These are phyloP conservation scores for Macaca mulatta DNA, from an alignment of 2,113 vertebrate species.

Conservation along the genomic window DNA sequence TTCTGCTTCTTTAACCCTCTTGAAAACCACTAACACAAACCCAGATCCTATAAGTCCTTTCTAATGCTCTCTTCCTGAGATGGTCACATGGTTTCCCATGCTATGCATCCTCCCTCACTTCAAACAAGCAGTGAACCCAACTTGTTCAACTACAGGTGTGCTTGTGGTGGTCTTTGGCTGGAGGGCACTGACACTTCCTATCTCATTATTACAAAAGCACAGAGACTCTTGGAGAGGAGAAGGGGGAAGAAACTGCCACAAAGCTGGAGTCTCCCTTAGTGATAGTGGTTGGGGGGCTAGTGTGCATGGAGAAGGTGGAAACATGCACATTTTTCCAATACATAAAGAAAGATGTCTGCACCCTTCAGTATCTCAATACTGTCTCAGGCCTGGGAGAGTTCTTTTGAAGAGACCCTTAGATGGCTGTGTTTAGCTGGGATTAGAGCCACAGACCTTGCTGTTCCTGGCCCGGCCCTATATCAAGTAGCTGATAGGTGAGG, in stretches of 20 bases:
- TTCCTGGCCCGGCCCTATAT: not conserved
- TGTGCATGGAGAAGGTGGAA: not conserved
- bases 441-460: not conserved
- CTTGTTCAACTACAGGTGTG: not conserved
- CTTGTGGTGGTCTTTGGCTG: not conserved
- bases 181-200: not conserved
- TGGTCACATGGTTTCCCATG: no score
- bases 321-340: not conserved
- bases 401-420: not conserved
- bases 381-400: not conserved
- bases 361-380: not conserved
- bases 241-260: not conserved
- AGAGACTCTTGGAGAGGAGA: not conserved
- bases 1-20: not conserved
- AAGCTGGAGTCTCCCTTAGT: not conserved
- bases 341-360: not conserved
- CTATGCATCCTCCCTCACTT: not conserved
- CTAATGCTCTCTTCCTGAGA: not conserved
- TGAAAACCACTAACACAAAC: not conserved
- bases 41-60: not conserved
- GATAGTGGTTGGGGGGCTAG: not conserved
- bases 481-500: not conserved
- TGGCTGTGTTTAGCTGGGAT: not conserved
- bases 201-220: not conserved
- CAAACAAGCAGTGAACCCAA: not conserved